Evolutionary conservation across 2,113 vertebrate genomes (phyloP), one percentile per base, ranked within the genome.

Genomic region (Dicaeum eximium): DNA sequence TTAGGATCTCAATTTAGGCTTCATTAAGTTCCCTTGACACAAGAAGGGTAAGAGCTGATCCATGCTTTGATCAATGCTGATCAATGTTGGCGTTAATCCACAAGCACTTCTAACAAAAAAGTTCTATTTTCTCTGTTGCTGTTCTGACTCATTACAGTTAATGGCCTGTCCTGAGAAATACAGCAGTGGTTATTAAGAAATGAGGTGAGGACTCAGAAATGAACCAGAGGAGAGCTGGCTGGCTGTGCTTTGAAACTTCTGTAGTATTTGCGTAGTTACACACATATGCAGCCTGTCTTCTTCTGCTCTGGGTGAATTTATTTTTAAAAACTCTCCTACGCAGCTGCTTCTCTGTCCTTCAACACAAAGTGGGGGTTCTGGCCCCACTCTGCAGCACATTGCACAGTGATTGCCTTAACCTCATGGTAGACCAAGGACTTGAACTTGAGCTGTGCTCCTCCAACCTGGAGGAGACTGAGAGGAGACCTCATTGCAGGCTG

Each of bases 71-170:
- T 86, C 72, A 71, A 7, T 21, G 42, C 38, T 87, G 25, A 74
- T 87, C 91, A 86, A 77, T 60, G 72, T 15, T 66, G 44, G 23
- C 31, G 53, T 78, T 79, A 95, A 80, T 56, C 65, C 50, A 57
- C 38, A 56, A 85, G 56, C 67, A 92, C 54, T 80, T 93, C 53
- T 87, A 92, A 92, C 90, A 88, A 86, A 40, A 88, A 48, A 14
- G 5, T 64, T 96, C 80, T 73, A 2, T 71, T 92, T 95, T 88
- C 31, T 92, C 79, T 80, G 78, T 48, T 33, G 11, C 65, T 93
- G 33, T 62, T 97, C 89, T 97, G 89, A 30, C 10, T 91, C 85
- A 35, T 78, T 95, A 64, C 45, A 67, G 78, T 88, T 92, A 95
- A 96, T 89, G 75, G 86, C 38, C 75, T 92, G 94, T 89, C 53